Base-by-base conservation (phyloP, 1,140 invertebrate species). In the Bombus sylvicola region DNA sequence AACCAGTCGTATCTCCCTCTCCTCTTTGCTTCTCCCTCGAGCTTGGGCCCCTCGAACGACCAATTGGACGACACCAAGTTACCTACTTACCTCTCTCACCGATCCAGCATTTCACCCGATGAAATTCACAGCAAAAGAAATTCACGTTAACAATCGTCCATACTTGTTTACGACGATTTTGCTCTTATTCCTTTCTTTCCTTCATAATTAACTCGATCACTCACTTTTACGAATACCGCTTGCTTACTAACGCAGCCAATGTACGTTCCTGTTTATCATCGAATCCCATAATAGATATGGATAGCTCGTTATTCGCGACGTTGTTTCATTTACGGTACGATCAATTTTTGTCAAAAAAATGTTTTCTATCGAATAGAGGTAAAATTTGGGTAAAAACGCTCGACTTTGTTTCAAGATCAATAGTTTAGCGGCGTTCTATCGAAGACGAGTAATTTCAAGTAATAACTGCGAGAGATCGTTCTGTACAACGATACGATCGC, bases 1-100 rank as follows among this genome's bases (percentile, higher is more conserved):
- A 89, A 89, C 80, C 41, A 81, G 79, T 88, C 80, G 71, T 69
- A 81, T 75, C 78, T 75, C 71, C 79, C 71, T 72, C 83, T 74
- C 78, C 59, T 68, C 78, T 22, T 71, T 69, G 28, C 28, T 59
- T 37, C 84, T 28, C 76, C n/a, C 41, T 74, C 78, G 22, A 68
- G 62, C 25, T 41, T 34, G 18, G 43, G 31, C 34, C 41, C 83
- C 41, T 31, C 34, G 41, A 57, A 59, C 68, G 77, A 80, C 66
- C 41, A 69, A 85, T 85, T 85, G 83, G 77, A 31, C 64, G 28
- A 69, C 15, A 69, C 75, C 47, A 3, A 15, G 8, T 22, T 43
- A 62, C 74, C 64, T 53, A 15, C 3, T 22, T 43, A 43, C 64
- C 64, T 66, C 74, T 34, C 74, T 84, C 47, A 43, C 39, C 53